Conservation (phyloP, 2,888 invertebrate genomes). For the Cantharis lateralis region DNA sequence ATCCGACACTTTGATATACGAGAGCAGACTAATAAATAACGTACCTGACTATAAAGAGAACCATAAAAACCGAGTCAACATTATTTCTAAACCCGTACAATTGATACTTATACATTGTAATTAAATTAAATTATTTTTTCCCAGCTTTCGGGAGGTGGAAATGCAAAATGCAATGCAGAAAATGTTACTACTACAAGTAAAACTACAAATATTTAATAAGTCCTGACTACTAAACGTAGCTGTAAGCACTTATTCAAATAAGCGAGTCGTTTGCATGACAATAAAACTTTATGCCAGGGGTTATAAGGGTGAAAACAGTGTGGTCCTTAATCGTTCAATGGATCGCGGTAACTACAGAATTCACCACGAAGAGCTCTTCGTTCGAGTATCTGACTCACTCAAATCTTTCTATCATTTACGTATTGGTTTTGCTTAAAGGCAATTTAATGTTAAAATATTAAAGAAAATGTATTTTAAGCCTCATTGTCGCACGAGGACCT, state of each 20-base stretch:
- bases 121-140: background rate
- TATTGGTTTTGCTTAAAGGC: background rate
- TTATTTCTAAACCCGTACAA: background rate
- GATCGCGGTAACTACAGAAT: constrained; percentile 42
- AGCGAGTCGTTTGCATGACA: constrained; percentile 39
- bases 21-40: background rate
- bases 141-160: no score
- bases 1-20: background rate
- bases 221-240: constrained; percentile 41
- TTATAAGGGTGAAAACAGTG: constrained; percentile 38
- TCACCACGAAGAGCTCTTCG: constrained; percentile 37
- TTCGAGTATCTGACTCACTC: constrained; percentile 38
- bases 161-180: background rate
- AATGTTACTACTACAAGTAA: background rate
- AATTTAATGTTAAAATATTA: constrained; percentile 2
- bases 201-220: constrained; percentile 34
- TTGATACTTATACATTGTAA: background rate
- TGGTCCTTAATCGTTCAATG: constrained; percentile 40
- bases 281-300: constrained; percentile 35
- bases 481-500: background rate
- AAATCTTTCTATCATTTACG: background rate
- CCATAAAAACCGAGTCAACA: background rate
- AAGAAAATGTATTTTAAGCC: background rate
- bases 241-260: constrained; percentile 44
- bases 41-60: background rate